Evolutionary conservation across 2,888 invertebrate genomes (phyloP), one percentile per base, ranked within the genome.

Genomic region (Tetrapedia diversipes): DNA sequence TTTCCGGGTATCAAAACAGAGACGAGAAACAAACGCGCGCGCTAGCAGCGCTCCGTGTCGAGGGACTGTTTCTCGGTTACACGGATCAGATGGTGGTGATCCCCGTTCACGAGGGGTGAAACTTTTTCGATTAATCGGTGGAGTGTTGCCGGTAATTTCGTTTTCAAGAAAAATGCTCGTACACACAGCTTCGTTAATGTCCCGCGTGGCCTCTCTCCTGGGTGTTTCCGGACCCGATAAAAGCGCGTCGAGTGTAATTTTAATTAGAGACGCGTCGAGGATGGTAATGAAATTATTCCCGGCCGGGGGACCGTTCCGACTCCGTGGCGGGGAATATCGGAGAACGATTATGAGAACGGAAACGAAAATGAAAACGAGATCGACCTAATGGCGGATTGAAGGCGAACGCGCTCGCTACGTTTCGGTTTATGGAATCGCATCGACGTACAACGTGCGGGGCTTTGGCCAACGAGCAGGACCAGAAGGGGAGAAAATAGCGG

Each of bases 291-390:
- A 56, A 61, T 60, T 68, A 54, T 56, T 47, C 10, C 45, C 16
- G 24, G 29, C 60, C n/a, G 27, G 14, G 11, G 54, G 45, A 39
- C 24, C 8, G 32, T 27, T 34, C 22, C 43, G 19, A 37, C 34
- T 39, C 39, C 22, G 27, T 32, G n/a, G 53, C 53, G 22, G 14
- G 47, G 49, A 45, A 24, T 43, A 64, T 29, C 47, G 27, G 11
- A 14, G 10, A 32, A 41, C 67, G 47, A 72, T 76, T 67, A 54
- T 11, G 19, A 19, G 10, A 24, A 27, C 41, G 39, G 22, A 57
- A 67, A 71, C 60, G 68, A 69, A n/a, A 70, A 57, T 74, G 68
- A 76, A 77, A 76, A 79, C 59, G 76, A 73, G 74, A 74, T 69
- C 43, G 53, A 11, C 53, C 66, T 70, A 70, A 80, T 41, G 53